phyloP scores from a whole-genome alignment of 2,888 invertebrate genomes.

The Pseudococcus longispinus region DNA sequence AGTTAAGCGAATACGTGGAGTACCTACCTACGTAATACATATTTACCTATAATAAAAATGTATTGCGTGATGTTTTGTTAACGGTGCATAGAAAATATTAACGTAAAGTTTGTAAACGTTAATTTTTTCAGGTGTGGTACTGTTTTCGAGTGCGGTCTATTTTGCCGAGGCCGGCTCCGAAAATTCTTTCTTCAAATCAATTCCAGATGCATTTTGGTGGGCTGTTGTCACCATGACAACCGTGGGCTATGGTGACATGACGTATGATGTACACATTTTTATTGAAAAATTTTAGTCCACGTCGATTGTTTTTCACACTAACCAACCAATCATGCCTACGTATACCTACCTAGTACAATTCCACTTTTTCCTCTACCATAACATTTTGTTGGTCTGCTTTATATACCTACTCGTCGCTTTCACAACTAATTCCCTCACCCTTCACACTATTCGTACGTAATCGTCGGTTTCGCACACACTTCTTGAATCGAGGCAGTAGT shows the following conservation, averaged over 20 bases:
- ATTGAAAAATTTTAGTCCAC: slow-evolving; percentile 57
- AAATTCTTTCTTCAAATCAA: slow-evolving; percentile 99
- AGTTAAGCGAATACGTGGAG: slow-evolving; percentile 43
- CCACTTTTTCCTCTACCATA: background rate
- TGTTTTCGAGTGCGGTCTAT: slow-evolving; percentile 99
- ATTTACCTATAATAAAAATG: background rate
- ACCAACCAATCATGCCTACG: slow-evolving; percentile 22
- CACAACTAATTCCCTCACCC: background rate
- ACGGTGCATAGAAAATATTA: slow-evolving; percentile 45
- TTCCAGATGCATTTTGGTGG: slow-evolving; percentile 99
- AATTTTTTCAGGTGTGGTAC: slow-evolving; percentile 89
- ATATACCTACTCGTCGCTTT: background rate
- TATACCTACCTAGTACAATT: background rate
- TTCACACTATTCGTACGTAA: background rate
- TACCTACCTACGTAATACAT: slow-evolving; percentile 36
- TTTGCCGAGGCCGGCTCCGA: slow-evolving; percentile 99
- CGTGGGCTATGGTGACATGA: slow-evolving; percentile 99
- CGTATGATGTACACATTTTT: slow-evolving; percentile 71
- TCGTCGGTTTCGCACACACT: background rate
- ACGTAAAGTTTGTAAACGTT: slow-evolving; percentile 52
- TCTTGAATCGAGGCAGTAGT: background rate
- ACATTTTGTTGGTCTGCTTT: slow-evolving; percentile 1
- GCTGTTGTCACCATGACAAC: slow-evolving; percentile 99
- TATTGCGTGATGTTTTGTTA: slow-evolving; percentile 29
- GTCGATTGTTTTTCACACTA: slow-evolving; percentile 57